Conservation (phyloP, 2,888 invertebrate genomes). For the Hymenopus coronatus region DNA sequence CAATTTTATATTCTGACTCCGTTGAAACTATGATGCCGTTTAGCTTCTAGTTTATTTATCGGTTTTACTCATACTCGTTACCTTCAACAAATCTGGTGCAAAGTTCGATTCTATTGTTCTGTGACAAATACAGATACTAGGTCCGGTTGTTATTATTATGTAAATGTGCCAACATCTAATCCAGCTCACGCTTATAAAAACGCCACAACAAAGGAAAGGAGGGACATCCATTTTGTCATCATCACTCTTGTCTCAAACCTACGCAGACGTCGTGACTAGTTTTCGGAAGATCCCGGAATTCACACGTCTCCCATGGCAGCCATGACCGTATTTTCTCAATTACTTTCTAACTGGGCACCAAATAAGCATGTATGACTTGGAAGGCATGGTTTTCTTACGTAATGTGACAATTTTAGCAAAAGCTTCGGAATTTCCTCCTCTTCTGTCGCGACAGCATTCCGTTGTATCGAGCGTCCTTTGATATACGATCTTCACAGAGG, state of each 20-base stretch:
- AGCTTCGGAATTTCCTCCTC: background rate
- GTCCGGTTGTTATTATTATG: background rate
- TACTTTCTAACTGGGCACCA: background rate
- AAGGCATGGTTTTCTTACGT: background rate
- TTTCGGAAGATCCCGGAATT: background rate
- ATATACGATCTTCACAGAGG: background rate
- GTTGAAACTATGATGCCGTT: too few species aligned
- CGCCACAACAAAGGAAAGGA: background rate
- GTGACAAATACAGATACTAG: background rate
- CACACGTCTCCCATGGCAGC: background rate
- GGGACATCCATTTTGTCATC: background rate
- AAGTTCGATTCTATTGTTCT: background rate
- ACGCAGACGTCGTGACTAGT: background rate
- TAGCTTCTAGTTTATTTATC: too few species aligned
- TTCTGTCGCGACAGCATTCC: background rate
- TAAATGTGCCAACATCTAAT: background rate
- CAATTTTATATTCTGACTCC: too few species aligned
- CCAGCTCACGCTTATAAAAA: background rate
- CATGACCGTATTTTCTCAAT: background rate
- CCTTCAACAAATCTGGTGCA: background rate
- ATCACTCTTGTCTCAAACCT: background rate
- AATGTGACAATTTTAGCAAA: background rate
- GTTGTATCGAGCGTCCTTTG: background rate
- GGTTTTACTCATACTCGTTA: background rate
- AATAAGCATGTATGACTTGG: background rate